These are phyloP conservation scores for Tachysurus fulvidraco DNA, from an alignment of 2,113 vertebrate genomes.

Conservation along the genomic window DNA sequence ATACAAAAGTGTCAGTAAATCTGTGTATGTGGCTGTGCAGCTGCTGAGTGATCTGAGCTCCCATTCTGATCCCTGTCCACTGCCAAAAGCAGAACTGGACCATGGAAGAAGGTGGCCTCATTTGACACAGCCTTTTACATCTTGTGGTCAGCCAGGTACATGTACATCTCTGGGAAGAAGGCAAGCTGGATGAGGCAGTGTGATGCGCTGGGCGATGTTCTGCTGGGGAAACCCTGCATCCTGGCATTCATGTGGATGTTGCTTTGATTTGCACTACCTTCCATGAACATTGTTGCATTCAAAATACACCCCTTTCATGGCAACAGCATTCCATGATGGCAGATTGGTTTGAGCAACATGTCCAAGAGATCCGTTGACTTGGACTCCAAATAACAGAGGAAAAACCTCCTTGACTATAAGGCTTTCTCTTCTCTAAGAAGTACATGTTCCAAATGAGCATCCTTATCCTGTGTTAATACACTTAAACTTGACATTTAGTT, in stretches of 20 bases:
- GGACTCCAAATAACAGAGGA: no score
- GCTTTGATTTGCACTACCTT: no score
- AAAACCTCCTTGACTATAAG: no score
- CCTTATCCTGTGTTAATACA: no score
- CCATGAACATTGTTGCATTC: background rate
- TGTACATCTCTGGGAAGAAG: background rate
- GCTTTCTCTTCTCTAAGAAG: no score
- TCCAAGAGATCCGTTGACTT: no score
- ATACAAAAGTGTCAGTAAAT: background rate
- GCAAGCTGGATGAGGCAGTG: no score
- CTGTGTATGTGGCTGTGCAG: background rate
- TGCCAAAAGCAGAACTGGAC: background rate
- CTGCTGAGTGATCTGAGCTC: background rate
- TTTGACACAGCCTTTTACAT: background rate
- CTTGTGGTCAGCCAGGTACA: background rate
- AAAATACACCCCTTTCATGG: background rate
- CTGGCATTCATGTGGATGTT: no score
- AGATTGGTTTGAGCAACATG: background rate
- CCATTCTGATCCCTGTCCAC: background rate
- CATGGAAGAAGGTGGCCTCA: background rate
- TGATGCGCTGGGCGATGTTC: no score
- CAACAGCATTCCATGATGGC: background rate
- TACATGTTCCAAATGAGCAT: no score
- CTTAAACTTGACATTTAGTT: no score
- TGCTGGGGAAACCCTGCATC: no score